phyloP scores from a whole-genome alignment of 2,797 vertebrate genomes.

The Holocentrus rufus region DNA sequence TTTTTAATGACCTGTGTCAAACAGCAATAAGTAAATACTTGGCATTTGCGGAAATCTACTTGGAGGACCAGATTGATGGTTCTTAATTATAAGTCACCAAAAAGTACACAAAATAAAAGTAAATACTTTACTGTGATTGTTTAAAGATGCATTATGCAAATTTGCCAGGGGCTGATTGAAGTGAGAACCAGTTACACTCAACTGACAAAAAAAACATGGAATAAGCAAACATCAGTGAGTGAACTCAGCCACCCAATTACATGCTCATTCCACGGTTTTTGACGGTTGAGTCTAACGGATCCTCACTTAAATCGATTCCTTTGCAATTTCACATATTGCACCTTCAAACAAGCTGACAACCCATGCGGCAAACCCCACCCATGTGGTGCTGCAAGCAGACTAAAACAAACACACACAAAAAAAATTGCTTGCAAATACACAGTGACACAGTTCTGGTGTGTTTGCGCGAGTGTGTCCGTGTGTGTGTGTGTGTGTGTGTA shows the following conservation, averaged over 20 bases:
- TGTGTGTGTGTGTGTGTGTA: slow-evolving; percentile 23
- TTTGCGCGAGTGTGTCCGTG: slow-evolving; percentile 17
- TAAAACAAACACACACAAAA: not conserved
- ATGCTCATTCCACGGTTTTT: no score
- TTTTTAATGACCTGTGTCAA: slow-evolving; percentile 2
- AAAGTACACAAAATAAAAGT: slow-evolving; percentile 1
- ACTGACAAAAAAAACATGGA: no score
- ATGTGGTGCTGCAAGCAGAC: not conserved
- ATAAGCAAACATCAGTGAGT: no score
- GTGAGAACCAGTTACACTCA: no score
- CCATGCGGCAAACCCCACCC: not conserved
- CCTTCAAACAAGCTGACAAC: not conserved
- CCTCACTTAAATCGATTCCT: no score
- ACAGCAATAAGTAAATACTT: not conserved
- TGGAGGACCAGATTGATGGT: not conserved
- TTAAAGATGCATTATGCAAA: not conserved
- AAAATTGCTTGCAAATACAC: slow-evolving; percentile 3
- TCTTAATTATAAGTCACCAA: slow-evolving; percentile 13
- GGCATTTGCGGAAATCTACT: no score
- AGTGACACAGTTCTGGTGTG: not conserved
- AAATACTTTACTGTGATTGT: not conserved
- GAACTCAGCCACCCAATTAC: no score
- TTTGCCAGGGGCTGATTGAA: no score
- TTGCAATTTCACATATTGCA: no score
- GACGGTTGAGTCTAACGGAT: no score